Evolutionary conservation across 2,888 invertebrate species (phyloP).

Genomic region (Phyllotreta cruciferae): DNA sequence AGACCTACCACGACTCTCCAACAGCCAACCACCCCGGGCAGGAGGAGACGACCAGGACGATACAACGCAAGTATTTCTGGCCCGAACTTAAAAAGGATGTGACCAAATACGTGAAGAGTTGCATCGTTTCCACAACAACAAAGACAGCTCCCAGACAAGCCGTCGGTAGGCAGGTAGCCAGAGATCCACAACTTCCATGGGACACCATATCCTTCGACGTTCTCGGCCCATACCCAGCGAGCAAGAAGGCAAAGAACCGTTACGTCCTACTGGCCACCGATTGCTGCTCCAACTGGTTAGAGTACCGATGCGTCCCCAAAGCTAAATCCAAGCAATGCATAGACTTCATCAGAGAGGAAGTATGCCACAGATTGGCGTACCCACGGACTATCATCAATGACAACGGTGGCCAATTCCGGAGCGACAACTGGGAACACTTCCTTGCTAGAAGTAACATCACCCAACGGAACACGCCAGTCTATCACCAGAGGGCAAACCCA

Average conservation of each 20-base stretch:
- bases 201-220: slow-evolving; percentile 16
- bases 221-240: slow-evolving; percentile 24
- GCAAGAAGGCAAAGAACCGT: slow-evolving; percentile 6
- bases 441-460: too few species aligned
- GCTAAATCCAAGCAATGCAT: not conserved
- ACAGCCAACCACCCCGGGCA: slow-evolving; percentile 40
- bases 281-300: slow-evolving; percentile 24
- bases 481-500: slow-evolving; percentile 44
- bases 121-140: slow-evolving; percentile 20
- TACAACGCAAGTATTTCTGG: slow-evolving; percentile 44
- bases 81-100: slow-evolving; percentile 38
- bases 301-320: not conserved
- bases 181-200: slow-evolving; percentile 12
- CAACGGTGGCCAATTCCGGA: slow-evolving; percentile 1
- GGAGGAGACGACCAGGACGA: slow-evolving; percentile 40
- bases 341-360: not conserved
- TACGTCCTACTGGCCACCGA: slow-evolving; percentile 21
- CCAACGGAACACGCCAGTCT: slow-evolving; percentile 21
- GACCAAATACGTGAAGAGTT: not conserved
- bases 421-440: too few species aligned
- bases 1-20: slow-evolving; percentile 23
- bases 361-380: not conserved
- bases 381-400: not conserved
- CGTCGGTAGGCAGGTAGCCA: not conserved
- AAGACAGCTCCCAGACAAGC: slow-evolving; percentile 13